Conservation (phyloP, 2,888 invertebrate genomes). For the Phanerotoma sp. region DNA sequence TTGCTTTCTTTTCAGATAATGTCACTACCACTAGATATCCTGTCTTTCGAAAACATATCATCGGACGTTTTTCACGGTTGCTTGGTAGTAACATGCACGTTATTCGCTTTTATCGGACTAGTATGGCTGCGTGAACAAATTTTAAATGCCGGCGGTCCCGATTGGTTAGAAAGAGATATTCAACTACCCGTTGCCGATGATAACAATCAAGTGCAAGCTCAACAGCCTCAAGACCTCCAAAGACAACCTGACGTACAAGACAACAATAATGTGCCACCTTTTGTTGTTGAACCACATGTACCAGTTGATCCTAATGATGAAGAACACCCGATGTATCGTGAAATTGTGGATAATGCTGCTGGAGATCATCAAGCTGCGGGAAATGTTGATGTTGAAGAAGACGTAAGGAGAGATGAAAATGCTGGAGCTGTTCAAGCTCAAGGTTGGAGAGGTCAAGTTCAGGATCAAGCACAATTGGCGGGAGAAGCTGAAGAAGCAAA, state of each 20-base stretch:
- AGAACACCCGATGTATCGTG: slow-evolving; percentile 30
- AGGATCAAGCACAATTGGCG: slow-evolving; percentile 63
- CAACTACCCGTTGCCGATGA: slow-evolving; percentile 60
- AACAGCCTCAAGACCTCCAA: slow-evolving; percentile 35
- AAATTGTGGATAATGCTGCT: slow-evolving; percentile 30
- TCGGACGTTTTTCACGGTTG: slow-evolving; percentile 95
- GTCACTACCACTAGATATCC: slow-evolving; percentile 86
- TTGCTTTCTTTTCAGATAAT: slow-evolving; percentile 58
- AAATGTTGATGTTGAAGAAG: slow-evolving; percentile 45
- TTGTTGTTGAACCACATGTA: slow-evolving; percentile 51
- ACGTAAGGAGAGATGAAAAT: slow-evolving; percentile 7
- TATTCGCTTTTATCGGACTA: slow-evolving; percentile 94
- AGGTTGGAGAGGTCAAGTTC: slow-evolving; percentile 41
- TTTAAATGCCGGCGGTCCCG: slow-evolving; percentile 94
- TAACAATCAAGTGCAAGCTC: slow-evolving; percentile 57
- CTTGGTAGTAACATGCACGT: slow-evolving; percentile 94
- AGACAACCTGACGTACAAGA: slow-evolving; percentile 45
- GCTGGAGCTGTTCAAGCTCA: slow-evolving; percentile 27
- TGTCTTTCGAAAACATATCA: slow-evolving; percentile 89
- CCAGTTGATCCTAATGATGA: slow-evolving; percentile 45
- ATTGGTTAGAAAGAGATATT: slow-evolving; percentile 83
- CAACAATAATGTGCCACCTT: slow-evolving; percentile 56
- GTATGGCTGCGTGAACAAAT: slow-evolving; percentile 99
- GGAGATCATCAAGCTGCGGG: slow-evolving; percentile 57
- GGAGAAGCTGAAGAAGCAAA: slow-evolving; percentile 76